phyloP scores from a whole-genome alignment of 1,140 invertebrate genomes.

The Kradibia gibbosae region DNA sequence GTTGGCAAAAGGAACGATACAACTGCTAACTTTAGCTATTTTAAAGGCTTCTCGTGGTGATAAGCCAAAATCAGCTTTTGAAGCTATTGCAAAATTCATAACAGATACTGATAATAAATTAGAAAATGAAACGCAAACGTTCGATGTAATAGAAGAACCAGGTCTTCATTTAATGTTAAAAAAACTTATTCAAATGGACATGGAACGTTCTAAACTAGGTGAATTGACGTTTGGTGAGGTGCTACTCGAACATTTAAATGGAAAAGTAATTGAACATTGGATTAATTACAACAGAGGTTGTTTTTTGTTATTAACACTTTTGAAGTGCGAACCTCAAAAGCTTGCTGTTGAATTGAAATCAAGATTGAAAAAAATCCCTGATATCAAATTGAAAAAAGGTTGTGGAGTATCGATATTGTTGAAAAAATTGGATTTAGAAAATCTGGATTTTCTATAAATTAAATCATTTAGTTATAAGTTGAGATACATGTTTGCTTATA shows the following conservation, averaged over 20 bases:
- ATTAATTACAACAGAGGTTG: constrained; percentile 76
- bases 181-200: constrained; percentile 82
- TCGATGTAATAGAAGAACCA: constrained; percentile 79
- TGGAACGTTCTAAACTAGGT: constrained; percentile 62
- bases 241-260: constrained; percentile 67
- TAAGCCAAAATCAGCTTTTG: constrained; percentile 65
- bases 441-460: constrained; percentile 25
- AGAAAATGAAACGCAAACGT: constrained; percentile 68
- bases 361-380: background rate
- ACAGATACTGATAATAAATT: constrained; percentile 67
- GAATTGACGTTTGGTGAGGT: constrained; percentile 69
- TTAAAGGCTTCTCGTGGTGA: constrained; percentile 75
- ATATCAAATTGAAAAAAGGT: constrained; percentile 65
- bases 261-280: constrained; percentile 71
- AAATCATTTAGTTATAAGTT: constrained; percentile 7
- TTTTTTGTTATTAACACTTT: constrained; percentile 74
- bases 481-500: background rate
- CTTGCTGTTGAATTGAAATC: constrained; percentile 55
- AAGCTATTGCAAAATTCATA: constrained; percentile 70
- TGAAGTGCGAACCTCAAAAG: constrained; percentile 68
- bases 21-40: constrained; percentile 81
- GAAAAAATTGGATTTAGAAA: constrained; percentile 66
- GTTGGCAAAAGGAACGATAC: constrained; percentile 79
- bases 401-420: constrained; percentile 74
- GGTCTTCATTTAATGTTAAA: constrained; percentile 87